A percentile compares a stretch with the other conserved stretches of the same genome.
These are phyloP conservation scores for Calephelis nemesis DNA, from an alignment of 1,140 invertebrate genomes.

Conservation along the genomic window DNA sequence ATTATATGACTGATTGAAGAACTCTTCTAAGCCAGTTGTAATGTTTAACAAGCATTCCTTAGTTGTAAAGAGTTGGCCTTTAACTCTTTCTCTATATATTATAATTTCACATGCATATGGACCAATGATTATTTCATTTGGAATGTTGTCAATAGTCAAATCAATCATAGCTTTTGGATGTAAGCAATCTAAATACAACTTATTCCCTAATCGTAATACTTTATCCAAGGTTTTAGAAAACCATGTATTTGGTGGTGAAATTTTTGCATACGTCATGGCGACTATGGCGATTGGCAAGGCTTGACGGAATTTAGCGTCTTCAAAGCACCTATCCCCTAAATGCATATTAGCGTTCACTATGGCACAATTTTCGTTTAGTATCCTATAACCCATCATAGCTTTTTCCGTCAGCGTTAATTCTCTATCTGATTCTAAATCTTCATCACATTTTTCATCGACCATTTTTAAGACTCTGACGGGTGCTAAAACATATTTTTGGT, in stretches of 20 bases:
- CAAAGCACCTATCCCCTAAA: constrained; percentile 78
- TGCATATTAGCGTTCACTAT: constrained; percentile 79
- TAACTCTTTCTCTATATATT: constrained; percentile 74
- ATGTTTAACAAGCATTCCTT: constrained; percentile 73
- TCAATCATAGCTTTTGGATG: constrained; percentile 69
- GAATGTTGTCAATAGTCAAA: constrained; percentile 75
- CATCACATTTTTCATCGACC: constrained; percentile 60
- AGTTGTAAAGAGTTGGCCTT: constrained; percentile 73
- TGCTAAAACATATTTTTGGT: constrained; percentile 76
- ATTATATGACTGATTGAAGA: constrained; percentile 73
- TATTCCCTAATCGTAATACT: constrained; percentile 77
- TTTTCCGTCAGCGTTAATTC: constrained; percentile 67
- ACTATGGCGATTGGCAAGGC: constrained; percentile 72
- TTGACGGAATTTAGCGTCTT: constrained; percentile 76
- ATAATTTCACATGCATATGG: constrained; percentile 79
- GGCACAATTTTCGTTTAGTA: constrained; percentile 76
- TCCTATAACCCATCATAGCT: constrained; percentile 74
- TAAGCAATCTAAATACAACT: constrained; percentile 69
- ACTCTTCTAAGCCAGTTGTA: constrained; percentile 56
- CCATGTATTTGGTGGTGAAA: constrained; percentile 79
- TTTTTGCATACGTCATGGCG: constrained; percentile 78
- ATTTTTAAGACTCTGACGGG: constrained; percentile 73
- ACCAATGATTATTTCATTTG: constrained; percentile 77
- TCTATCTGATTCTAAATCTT: constrained; percentile 72
- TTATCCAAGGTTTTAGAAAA: constrained; percentile 78